Base-by-base conservation (phyloP, 2,888 invertebrate genomes). In the Osmoderma eremita region DNA sequence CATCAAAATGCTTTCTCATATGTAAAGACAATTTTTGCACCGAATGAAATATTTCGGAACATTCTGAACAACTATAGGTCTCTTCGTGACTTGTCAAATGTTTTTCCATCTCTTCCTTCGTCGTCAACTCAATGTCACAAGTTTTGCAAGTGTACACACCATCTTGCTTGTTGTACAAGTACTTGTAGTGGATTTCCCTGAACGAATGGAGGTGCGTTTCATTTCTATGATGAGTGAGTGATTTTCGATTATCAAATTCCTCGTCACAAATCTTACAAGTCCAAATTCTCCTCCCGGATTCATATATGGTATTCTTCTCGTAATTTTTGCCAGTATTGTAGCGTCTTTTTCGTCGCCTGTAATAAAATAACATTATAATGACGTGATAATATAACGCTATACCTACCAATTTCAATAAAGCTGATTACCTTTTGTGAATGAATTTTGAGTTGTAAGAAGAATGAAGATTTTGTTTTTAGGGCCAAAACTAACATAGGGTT, bases 1-100 rank as follows among this genome's bases (percentile, higher is more conserved):
- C 76, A 2, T 75, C 72, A 20, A 69, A 75, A 63, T 82, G 82
- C 12, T 72, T 75, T 36, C 72, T 73, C 63, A 76, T 75, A 69
- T 82, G 82, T 13, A 75, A 74, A 3, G 78, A 76, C 65, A 77
- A 78, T 48, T 80, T 78, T 68, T 80, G 79, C 1, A 79, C 73
- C 30, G 77, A 77, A 30, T 78, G 76, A 69, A 80, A 81, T 48
- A 72, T 75, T 38, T 77, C 72, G 24, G 75, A 68, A 66, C 82
- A 82, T 13, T 74, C 71, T 3, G 75, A 70, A 67, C 82, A 82
- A 5, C 24, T 49, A 39, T 68, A 70, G 10, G 15, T 48, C 20
- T 67, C 42, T 20, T 48, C 48, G 36, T 67, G 67, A 12, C 13
- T 20, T 18, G 22, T 6, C 42, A 51, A n/a, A 13, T 62, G 62